These are phyloP conservation scores for Hemiprocne comata DNA, from an alignment of 2,113 vertebrate genomes.

Conservation along the genomic window DNA sequence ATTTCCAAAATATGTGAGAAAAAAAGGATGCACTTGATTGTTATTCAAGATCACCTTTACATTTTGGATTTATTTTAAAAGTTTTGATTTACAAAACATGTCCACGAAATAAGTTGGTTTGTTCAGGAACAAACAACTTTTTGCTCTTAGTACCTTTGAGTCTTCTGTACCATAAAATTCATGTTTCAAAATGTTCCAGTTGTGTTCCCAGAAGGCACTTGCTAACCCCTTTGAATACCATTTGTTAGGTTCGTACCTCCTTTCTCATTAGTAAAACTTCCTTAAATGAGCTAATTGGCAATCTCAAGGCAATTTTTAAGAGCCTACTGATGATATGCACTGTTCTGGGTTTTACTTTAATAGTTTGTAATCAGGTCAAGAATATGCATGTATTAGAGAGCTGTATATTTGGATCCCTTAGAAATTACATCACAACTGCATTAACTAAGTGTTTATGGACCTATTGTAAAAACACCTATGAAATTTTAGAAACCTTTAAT, in stretches of 20 bases:
- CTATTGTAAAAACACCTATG: background rate
- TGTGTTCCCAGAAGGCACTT: slow-evolving; percentile 37
- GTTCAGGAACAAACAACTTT: background rate
- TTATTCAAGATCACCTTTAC: background rate
- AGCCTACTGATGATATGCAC: background rate
- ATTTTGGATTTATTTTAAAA: background rate
- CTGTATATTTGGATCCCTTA: background rate
- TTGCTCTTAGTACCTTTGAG: background rate
- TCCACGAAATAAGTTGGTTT: background rate
- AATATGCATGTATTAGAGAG: slow-evolving; percentile 12
- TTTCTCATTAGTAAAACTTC: slow-evolving; percentile 59
- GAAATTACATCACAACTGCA: background rate
- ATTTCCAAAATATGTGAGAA: background rate
- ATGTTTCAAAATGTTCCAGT: background rate
- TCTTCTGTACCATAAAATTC: background rate
- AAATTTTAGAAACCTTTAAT: background rate
- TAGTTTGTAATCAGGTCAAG: slow-evolving; percentile 70
- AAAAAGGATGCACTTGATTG: background rate
- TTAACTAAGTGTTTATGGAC: background rate
- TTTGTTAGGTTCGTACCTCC: slow-evolving; percentile 28
- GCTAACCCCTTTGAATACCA: slow-evolving; percentile 40
- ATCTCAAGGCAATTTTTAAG: slow-evolving; percentile 57
- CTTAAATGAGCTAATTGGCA: slow-evolving; percentile 70
- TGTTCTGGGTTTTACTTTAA: slow-evolving; percentile 42
- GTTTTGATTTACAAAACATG: background rate